Conservation (phyloP, 2,797 vertebrate genomes). For the Ataeniobius toweri region DNA sequence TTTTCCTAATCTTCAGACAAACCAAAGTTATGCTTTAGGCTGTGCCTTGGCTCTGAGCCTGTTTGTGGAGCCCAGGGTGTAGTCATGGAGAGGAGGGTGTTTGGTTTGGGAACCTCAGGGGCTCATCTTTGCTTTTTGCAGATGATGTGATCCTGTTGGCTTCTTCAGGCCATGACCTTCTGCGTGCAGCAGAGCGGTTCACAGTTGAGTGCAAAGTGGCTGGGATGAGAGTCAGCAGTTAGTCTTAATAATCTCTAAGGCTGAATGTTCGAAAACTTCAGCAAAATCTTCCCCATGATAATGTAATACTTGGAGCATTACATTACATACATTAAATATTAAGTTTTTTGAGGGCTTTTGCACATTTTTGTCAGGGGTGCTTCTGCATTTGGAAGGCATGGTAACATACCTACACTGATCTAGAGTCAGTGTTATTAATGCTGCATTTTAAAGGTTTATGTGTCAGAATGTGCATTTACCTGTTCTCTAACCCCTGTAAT, state of each 20-base stretch:
- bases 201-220: background rate
- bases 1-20: background rate
- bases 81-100: background rate
- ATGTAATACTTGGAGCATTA: background rate
- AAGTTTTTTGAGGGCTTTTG: background rate
- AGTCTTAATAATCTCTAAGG: background rate
- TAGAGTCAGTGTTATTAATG: background rate
- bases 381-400: background rate
- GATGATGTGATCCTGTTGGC: background rate
- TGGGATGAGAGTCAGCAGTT: background rate
- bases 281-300: background rate
- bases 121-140: background rate
- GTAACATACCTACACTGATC: background rate
- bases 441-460: background rate
- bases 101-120: background rate
- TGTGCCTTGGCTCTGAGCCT: too few relatives aligned
- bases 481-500: too few relatives aligned
- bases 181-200: background rate
- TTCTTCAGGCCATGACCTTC: background rate
- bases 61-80: background rate
- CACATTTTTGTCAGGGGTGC: background rate
- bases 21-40: too few relatives aligned
- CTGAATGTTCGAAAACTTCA: background rate
- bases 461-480: background rate
- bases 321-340: too few relatives aligned